Base-by-base conservation (phyloP, 2,113 vertebrate species). In the Clarias magur region DNA sequence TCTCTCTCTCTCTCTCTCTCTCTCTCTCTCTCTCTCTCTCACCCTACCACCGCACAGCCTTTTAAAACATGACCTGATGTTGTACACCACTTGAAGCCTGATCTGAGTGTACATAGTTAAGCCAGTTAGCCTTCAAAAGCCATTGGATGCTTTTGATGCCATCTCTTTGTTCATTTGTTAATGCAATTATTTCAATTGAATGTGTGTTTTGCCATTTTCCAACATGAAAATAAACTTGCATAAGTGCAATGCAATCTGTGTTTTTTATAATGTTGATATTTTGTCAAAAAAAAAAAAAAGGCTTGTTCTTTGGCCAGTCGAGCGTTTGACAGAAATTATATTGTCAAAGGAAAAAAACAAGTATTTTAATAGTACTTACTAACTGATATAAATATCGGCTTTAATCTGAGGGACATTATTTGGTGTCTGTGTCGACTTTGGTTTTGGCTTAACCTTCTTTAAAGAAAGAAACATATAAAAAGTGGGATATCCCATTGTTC, bases 111-210 rank as follows among this genome's bases (percentile, higher is more conserved):
- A 85, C 65, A 88, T 76, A 78, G 80, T 79, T 78, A 87, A 90
- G 81, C 54, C 67, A 86, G 88, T 90, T 92, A 89, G 85, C 87
- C 91, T 86, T 88, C 62, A 90, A 87, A 91, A 92, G 93, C 92
- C 93, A 92, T 93, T 78, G 89, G 88, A 70, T 73, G 79, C 76
- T 90, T 91, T 88, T 89, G 82, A 80, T 92, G n/a, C 63, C 60
- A 68, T 75, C 76, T 85, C 57, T 84, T 82, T 89, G 89, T 92
- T 86, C 85, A 86, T 89, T 91, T 90, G 87, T 88, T 88, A 84
- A 87, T 92, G 85, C 87, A 88, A 91, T 92, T 91, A 80, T 84
- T 95, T 91, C 92, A 93, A 93, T 92, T 88, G 80, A 89, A 89
- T 93, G 93, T 95, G 90, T 93, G 90, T 93, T 65, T 75, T 88